Conservation (phyloP, 2,113 vertebrate species). For the Petromus typicus region DNA sequence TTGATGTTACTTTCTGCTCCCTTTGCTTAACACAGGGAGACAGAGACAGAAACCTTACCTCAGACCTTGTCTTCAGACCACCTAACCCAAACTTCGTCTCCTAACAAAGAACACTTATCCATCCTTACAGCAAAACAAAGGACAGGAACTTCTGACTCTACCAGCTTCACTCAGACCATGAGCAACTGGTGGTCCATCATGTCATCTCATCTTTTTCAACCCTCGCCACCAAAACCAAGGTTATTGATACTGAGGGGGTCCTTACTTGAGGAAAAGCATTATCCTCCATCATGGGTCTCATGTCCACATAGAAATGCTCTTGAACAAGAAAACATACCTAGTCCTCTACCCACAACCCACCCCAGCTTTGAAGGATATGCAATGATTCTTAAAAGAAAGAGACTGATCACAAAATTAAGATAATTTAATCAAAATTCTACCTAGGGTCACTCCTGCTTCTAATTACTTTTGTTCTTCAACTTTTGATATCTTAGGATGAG, state of each 20-base stretch:
- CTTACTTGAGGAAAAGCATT: conserved; percentile 8
- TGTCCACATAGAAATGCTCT: not conserved
- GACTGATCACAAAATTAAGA: too few species aligned
- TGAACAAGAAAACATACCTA: not conserved
- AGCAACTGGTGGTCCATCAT: not conserved
- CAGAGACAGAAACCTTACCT: not conserved
- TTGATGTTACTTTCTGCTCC: not conserved
- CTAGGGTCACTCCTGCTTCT: not conserved
- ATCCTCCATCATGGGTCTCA: not conserved
- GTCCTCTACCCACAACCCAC: not conserved
- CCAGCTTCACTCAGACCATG: not conserved
- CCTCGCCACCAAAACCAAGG: not conserved
- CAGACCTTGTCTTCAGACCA: not conserved
- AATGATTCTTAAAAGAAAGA: too few species aligned
- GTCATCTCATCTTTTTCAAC: not conserved
- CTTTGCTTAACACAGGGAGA: not conserved
- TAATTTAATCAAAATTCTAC: conserved; percentile 33
- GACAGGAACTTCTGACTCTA: not conserved
- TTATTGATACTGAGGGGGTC: not conserved
- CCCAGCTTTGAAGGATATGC: not conserved
- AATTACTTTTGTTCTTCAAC: not conserved
- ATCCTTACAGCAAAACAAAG: not conserved
- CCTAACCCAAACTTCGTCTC: not conserved
- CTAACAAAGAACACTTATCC: not conserved
- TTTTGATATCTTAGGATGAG: not conserved